Percentiles rank a stretch among this genome's conserved stretches.
Conservation (phyloP, 2,113 vertebrate genomes). For the Lepus europaeus region DNA sequence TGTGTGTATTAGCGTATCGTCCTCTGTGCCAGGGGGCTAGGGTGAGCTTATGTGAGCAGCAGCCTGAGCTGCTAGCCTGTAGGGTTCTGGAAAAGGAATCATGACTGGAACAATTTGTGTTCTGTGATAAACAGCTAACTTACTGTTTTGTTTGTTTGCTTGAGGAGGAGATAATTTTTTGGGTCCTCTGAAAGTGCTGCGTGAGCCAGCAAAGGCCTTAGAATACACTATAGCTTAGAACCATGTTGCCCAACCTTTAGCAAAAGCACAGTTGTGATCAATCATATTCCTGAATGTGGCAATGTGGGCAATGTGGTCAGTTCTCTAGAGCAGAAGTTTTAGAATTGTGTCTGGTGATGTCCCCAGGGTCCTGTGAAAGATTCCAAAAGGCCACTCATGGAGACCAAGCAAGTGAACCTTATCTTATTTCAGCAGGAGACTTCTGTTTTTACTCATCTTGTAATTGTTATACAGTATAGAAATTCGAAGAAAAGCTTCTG, state of each 20-base stretch:
- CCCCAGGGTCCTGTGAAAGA: background rate
- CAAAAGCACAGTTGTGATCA: background rate
- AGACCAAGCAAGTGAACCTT: background rate
- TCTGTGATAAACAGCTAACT: background rate
- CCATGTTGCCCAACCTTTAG: background rate
- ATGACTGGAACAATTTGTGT: background rate
- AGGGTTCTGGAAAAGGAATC: background rate
- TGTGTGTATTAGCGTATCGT: background rate
- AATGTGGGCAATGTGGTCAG: background rate
- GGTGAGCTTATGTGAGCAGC: too few species aligned
- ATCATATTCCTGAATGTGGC: background rate
- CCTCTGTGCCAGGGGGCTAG: background rate
- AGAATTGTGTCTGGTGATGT: background rate
- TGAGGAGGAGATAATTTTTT: background rate
- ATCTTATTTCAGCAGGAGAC: background rate
- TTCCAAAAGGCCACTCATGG: background rate
- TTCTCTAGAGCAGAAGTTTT: conserved; percentile 1
- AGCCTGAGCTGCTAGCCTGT: background rate
- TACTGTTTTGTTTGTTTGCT: background rate
- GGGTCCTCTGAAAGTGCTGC: background rate
- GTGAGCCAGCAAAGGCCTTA: background rate
- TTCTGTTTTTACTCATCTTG: background rate
- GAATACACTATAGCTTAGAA: conserved; percentile 31
- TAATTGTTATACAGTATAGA: background rate
- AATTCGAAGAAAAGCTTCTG: background rate